Evolutionary conservation across 1,140 invertebrate species (phyloP).

Genomic region (Schlechtendalia chinensis): DNA sequence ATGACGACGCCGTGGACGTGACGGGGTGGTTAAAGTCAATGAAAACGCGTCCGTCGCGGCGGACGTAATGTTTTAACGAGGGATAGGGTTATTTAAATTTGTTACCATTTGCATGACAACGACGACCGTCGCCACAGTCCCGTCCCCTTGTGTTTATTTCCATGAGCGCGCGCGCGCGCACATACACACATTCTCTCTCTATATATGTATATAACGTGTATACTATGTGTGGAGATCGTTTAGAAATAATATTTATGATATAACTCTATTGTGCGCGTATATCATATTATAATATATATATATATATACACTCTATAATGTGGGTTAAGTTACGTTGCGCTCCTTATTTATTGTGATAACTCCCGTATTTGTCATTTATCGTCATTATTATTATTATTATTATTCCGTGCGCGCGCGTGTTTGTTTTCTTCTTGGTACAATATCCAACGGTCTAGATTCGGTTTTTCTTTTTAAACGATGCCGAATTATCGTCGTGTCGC

Average conservation of each 20-base stretch:
- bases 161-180: no score
- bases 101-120: conserved; percentile 46
- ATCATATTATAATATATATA: no score
- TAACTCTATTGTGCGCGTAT: not conserved
- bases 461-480: not conserved
- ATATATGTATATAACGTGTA: not conserved
- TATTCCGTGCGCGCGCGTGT: not conserved
- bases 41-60: conserved; percentile 28
- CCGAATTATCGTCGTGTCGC: not conserved
- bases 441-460: no score
- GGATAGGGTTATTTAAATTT: conserved; percentile 48
- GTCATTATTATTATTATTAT: no score
- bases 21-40: conserved; percentile 38
- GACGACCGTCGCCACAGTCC: conserved; percentile 1
- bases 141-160: conserved; percentile 13
- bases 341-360: not conserved
- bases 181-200: not conserved
- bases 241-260: not conserved
- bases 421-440: no score
- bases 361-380: no score
- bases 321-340: not conserved
- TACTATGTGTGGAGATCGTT: not conserved
- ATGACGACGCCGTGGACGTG: not conserved
- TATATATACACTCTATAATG: no score
- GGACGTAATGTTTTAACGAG: conserved; percentile 43